Base-by-base conservation (phyloP, 35 echinoderm and acorn worm genomes). In the Ophiothrix spiculata region DNA sequence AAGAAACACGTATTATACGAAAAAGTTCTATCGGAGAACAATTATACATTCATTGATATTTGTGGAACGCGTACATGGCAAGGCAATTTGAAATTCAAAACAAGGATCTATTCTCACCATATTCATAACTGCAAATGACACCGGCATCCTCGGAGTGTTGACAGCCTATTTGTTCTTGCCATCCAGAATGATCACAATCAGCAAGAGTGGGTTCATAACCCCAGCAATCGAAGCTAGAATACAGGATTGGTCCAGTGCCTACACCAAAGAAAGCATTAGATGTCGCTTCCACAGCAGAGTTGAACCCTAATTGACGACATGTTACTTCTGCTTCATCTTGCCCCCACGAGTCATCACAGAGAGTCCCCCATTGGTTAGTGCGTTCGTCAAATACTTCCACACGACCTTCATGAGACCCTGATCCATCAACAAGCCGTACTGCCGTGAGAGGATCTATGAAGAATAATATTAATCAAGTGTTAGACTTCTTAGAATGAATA, bases 381-480 rank as follows among this genome's bases (percentile, higher is more conserved):
- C 25, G 60, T 69, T 69, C 60, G 60, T 69, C 60, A 69, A 69
- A 69, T 69, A 69, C 60, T 69, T 69, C 60, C 10, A 69, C 60
- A 2, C 60, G 60, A 15, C 60, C 60, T 69, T 69, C 60, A n/a
- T 69, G 60, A 25, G 23, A 28, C 29, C 60, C 60, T 15, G 60
- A 15, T 10, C 60, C 60, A 69, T 69, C 60, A 1, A 69, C 60
- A 12, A 69, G 60, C 17, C 60, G 60, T 10, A 69, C 60, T 69
- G 60, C 25, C 3, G 16, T 10, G 17, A 69, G 60, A 69, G 60
- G 60, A 69, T 69, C 60, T 69, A 12, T 25, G 29, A 10, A 69
- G 42, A 49, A n/a, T n/a, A n/a, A n/a, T n/a, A n/a, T n/a, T n/a
- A n/a, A n/a, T n/a, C n/a, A n/a, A n/a, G n/a, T n/a, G n/a, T n/a